Base-by-base conservation (phyloP, 2,888 invertebrate genomes). In the Dorcus hopei region DNA sequence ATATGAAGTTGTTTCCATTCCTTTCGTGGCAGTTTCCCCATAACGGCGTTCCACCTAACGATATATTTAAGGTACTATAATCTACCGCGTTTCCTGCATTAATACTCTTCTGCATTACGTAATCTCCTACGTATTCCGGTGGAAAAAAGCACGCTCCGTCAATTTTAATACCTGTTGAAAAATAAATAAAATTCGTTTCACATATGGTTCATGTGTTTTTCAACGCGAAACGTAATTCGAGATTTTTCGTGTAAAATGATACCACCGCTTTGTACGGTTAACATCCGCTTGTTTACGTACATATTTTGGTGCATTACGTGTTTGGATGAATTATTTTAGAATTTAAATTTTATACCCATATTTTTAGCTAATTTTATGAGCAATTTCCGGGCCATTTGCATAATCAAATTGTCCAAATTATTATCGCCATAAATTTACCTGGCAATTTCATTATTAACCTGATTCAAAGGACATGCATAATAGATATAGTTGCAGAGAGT, bases 11-110 rank as follows among this genome's bases (percentile, higher is more conserved):
- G 71, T 84, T 83, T 54, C 83, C 85, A 58, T 83, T 78, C 58
- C 84, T 79, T 61, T 79, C 78, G 69, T 85, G 83, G 68, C 87
- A 87, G 66, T 81, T 81, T 14, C 87, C 87, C 86, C 86, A 87
- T 57, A 85, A 83, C 6, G 86, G 85, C 67, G 87, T 85, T 33
- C 85, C 81, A 65, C 84, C 84, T 58, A 80, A 81, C n/a, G 83
- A 84, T 63, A 87, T 83, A 68, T 82, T 85, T 57, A 87, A 80
- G 52, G 80, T 76, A 54, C 83, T 83, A 71, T 87, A 87, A 63
- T 83, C 82, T 58, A 86, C 81, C 57, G 80, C 79, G 64, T 80
- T 81, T n/a, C 77, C 77, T 8, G 76, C 74, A 62, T 76, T 77
- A 48, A 72, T 72, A 70, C 71, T 74, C 72, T 72, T 80, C 76